These are phyloP conservation scores for Entomyzon cyanotis DNA, from an alignment of 2,113 vertebrate species.

Conservation along the genomic window DNA sequence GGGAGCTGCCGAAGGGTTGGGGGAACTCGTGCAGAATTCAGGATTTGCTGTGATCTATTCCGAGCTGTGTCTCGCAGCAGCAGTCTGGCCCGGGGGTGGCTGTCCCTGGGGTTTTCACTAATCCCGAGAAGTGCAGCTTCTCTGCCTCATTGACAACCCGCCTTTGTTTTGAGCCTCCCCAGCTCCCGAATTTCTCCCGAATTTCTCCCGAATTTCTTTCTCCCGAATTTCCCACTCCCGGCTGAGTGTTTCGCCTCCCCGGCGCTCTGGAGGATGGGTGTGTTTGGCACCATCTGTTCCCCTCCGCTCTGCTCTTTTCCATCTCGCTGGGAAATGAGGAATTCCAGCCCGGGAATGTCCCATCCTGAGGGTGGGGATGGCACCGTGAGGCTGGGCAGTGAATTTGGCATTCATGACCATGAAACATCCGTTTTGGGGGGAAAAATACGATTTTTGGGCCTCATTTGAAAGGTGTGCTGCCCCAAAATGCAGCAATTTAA, in stretches of 20 bases:
- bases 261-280: background rate
- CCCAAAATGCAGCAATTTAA: background rate
- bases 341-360: background rate
- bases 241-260: background rate
- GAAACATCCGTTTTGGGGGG: too few species aligned
- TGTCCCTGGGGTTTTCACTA: background rate
- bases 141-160: background rate
- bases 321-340: accelerated
- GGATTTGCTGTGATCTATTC: background rate
- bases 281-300: background rate
- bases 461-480: background rate
- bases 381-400: background rate
- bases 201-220: too few species aligned
- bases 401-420: background rate
- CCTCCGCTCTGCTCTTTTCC: background rate
- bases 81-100: background rate
- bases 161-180: background rate
- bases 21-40: accelerated
- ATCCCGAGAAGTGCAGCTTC: background rate
- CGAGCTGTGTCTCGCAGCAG: background rate
- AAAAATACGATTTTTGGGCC: background rate
- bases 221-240: background rate
- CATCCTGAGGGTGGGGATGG: background rate
- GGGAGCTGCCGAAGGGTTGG: background rate
- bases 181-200: background rate